Evolutionary conservation across 1,140 invertebrate genomes (phyloP), one percentile per base, ranked within the genome.

Genomic region (Agraylea sexmaculata): DNA sequence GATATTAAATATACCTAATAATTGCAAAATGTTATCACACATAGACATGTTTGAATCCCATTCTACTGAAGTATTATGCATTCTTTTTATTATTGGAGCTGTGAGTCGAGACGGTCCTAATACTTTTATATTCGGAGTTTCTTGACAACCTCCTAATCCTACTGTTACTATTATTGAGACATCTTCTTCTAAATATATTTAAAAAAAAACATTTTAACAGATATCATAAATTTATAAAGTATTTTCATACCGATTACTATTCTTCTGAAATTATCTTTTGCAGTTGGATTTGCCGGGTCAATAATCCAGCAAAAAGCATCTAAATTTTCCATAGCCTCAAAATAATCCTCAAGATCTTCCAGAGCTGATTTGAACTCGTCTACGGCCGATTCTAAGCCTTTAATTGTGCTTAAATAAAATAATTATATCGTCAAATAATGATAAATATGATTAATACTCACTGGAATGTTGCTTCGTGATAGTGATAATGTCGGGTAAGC

Each of bases 301-400:
- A 47, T 47, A 3, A 47, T 35, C 46, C 46, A 47, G 22, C 46
- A 47, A 19, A 20, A 35, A 2, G 29, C 33, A 32, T 47, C 46
- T 19, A 47, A 16, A 27, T 44, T 39, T 4, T 22, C 21, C 41
- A 44, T 43, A 4, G 34, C 28, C 29, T 47, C 38, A 15, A 47
- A 41, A 28, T 47, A 47, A 17, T 43, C 42, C 6, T 29, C 25
- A 4, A 43, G 25, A 30, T 47, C 25, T 13, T 18, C 8, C 4
- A 47, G 28, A 23, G 29, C 29, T 2, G 36, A 19, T 5, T 27
- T 13, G 31, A 47, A 47, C 10, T 12, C 22, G 10, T 43, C 19
- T 4, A 47, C 31, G 12, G 41, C 37, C 5, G 12, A 19, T 3
- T 27, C 20, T 23, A 45, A 7, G 32, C 37, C 43, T 45, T 21